Conservation (phyloP, 2,888 invertebrate species). For the Abscondita cerata region DNA sequence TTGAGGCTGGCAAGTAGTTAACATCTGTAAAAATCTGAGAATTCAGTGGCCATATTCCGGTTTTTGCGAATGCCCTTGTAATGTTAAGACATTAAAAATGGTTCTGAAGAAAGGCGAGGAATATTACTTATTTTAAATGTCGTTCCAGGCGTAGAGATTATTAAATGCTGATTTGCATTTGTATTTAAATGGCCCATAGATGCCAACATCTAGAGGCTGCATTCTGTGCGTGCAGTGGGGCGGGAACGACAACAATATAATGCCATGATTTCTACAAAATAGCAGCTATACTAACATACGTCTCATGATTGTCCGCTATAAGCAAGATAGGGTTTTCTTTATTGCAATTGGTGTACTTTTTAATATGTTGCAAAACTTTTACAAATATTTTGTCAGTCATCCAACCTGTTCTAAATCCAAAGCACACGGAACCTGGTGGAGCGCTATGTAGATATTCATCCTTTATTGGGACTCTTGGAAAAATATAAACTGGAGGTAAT, state of each 20-base stretch:
- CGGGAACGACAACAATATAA: conserved; percentile 44
- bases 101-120: too few species aligned
- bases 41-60: too few species aligned
- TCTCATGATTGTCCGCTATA: conserved; percentile 43
- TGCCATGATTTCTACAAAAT: conserved; percentile 42
- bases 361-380: conserved; percentile 36
- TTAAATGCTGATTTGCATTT: conserved; percentile 13
- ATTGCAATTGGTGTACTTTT: conserved; percentile 28
- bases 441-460: conserved; percentile 32
- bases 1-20: too few species aligned
- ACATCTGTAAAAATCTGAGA: too few species aligned
- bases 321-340: conserved; percentile 37
- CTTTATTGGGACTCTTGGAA: conserved; percentile 39
- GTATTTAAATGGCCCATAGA: conserved; percentile 8
- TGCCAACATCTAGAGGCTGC: conserved; percentile 5
- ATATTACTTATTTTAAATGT: too few species aligned
- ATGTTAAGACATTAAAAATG: too few species aligned
- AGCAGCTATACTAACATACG: conserved; percentile 32
- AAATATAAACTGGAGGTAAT: conserved; percentile 48
- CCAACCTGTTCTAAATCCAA: conserved; percentile 38
- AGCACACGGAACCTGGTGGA: conserved; percentile 36
- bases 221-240: conserved; percentile 26
- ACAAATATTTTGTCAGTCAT: conserved; percentile 38
- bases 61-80: too few species aligned
- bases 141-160: too few species aligned